These are phyloP conservation scores for Peromyscus attwateri DNA, from an alignment of 2,797 vertebrate genomes.

Conservation along the genomic window DNA sequence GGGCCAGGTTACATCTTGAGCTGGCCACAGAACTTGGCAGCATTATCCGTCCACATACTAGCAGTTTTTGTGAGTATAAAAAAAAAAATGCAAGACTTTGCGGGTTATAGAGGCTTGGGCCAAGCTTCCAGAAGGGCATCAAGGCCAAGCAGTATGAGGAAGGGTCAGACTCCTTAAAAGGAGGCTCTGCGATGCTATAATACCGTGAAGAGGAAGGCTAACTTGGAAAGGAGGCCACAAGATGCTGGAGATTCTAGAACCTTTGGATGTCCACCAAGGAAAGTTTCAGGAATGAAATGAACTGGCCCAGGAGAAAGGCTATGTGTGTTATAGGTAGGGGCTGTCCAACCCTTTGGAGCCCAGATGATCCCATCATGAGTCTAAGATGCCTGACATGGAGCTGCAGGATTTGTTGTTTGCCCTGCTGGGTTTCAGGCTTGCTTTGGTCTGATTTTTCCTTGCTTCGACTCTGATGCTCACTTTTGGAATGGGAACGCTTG, in stretches of 20 bases:
- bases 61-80: neutral
- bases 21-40: neutral
- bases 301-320: neutral
- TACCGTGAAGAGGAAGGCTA: neutral
- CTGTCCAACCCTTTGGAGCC: neutral
- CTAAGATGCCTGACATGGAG: neutral
- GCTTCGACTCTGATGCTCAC: neutral
- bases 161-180: neutral
- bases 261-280: neutral
- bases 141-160: neutral
- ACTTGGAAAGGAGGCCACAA: neutral
- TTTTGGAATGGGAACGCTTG: neutral
- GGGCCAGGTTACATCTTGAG: neutral
- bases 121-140: neutral
- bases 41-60: neutral
- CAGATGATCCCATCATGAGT: neutral
- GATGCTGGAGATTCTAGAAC: neutral
- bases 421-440: neutral
- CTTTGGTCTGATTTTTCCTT: neutral
- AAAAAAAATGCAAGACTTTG: neutral
- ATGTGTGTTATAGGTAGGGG: neutral
- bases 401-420: neutral
- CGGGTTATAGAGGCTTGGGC: neutral
- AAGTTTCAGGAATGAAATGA: neutral
- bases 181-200: neutral